Conservation (phyloP, 2,797 vertebrate genomes). For the Pseudomugil tenellus region DNA sequence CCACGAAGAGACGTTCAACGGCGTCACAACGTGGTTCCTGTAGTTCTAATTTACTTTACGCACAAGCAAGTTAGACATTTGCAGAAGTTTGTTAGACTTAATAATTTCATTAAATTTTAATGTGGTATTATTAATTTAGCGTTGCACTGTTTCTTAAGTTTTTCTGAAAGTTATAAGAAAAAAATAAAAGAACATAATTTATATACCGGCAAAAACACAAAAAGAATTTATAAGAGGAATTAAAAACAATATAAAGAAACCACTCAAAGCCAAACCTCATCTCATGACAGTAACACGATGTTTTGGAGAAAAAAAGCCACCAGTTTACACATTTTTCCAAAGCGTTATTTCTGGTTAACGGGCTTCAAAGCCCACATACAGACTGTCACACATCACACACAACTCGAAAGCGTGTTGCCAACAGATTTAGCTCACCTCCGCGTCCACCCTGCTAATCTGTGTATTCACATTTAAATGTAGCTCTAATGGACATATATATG, state of each 20-base stretch:
- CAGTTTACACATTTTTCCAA: neutral
- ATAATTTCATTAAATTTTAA: neutral
- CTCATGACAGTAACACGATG: neutral
- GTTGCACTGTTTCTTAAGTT: neutral
- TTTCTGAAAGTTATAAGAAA: neutral
- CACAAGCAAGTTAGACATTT: neutral
- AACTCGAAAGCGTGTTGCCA: conserved; percentile 1
- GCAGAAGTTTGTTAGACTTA: neutral
- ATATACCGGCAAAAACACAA: too few relatives aligned
- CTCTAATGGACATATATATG: conserved; percentile 11
- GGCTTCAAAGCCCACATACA: neutral
- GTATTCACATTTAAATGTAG: neutral
- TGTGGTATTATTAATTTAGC: neutral
- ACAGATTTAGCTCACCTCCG: conserved; percentile 7
- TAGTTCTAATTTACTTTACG: conserved; percentile 29
- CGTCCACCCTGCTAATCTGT: neutral
- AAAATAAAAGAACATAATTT: neutral
- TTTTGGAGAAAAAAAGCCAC: neutral
- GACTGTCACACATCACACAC: neutral
- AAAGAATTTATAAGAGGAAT: neutral
- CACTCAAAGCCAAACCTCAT: neutral
- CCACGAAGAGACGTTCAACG: conserved; percentile 61
- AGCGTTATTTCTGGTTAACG: conserved; percentile 1
- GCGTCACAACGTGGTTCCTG: conserved; percentile 60
- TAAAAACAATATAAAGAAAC: neutral